A percentile compares a stretch with the other conserved stretches of the same genome.
These are phyloP conservation scores for Argopecten irradians DNA, from an alignment of 1,140 invertebrate genomes.

Conservation along the genomic window DNA sequence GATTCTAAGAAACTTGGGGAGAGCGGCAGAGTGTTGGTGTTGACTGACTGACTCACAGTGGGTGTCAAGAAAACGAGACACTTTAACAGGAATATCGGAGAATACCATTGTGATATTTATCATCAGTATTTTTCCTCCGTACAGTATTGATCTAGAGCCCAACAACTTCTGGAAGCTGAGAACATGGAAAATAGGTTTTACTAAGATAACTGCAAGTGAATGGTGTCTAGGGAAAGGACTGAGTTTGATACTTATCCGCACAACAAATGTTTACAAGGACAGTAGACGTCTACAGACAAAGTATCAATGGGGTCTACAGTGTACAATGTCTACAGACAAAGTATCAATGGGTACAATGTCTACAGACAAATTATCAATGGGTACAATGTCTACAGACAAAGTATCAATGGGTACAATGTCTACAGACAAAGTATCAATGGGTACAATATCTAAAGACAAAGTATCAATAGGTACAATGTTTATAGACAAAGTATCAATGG, in stretches of 20 bases:
- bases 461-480: too few species aligned
- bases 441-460: too few species aligned
- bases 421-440: too few species aligned
- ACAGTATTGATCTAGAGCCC: not conserved
- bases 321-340: too few species aligned
- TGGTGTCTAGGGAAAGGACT: not conserved
- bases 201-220: not conserved
- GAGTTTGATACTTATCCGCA: not conserved
- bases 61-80: not conserved
- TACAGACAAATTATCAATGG: too few species aligned
- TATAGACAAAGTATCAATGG: too few species aligned
- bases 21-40: not conserved
- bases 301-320: too few species aligned
- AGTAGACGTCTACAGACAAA: too few species aligned
- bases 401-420: too few species aligned
- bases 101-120: not conserved
- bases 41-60: not conserved
- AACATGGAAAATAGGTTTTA: constrained; percentile 20
- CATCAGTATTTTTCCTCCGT: not conserved
- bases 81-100: not conserved
- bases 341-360: too few species aligned
- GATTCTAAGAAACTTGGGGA: not conserved
- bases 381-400: too few species aligned
- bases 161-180: not conserved
- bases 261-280: not conserved